These are phyloP conservation scores for Gastrophryne carolinensis DNA, from an alignment of 2,797 vertebrate genomes.

Conservation along the genomic window DNA sequence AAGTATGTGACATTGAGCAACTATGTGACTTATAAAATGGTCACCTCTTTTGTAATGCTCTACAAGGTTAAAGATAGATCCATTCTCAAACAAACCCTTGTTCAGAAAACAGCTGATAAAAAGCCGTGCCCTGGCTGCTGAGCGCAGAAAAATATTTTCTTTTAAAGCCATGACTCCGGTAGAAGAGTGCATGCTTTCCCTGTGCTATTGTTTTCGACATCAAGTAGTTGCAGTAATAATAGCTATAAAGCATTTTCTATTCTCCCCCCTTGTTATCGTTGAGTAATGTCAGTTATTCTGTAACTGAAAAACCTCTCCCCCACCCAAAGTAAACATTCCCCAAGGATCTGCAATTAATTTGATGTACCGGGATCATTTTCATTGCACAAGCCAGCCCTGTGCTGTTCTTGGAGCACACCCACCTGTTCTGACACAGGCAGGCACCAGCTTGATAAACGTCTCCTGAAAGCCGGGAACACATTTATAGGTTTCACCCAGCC, in stretches of 20 bases:
- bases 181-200: not conserved
- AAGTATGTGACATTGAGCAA: not conserved
- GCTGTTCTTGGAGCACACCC: not conserved
- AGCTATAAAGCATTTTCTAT: not conserved
- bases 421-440: slow-evolving; percentile 25
- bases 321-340: slow-evolving; percentile 11
- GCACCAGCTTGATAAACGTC: slow-evolving; percentile 16
- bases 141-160: not conserved
- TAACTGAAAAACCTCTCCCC: not conserved
- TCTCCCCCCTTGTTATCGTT: not conserved
- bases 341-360: not conserved
- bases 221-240: not conserved
- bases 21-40: not conserved
- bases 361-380: not conserved
- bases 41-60: not conserved
- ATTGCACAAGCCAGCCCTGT: not conserved
- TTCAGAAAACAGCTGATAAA: not conserved
- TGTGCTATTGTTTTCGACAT: not conserved
- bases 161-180: no score
- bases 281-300: not conserved
- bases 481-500: not conserved
- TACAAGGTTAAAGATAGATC: not conserved
- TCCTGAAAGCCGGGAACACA: not conserved
- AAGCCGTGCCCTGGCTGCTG: not conserved
- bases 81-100: not conserved